Evolutionary conservation across 2,888 invertebrate species (phyloP), one percentile per base, ranked within the genome.

Genomic region (Hyalella azteca): DNA sequence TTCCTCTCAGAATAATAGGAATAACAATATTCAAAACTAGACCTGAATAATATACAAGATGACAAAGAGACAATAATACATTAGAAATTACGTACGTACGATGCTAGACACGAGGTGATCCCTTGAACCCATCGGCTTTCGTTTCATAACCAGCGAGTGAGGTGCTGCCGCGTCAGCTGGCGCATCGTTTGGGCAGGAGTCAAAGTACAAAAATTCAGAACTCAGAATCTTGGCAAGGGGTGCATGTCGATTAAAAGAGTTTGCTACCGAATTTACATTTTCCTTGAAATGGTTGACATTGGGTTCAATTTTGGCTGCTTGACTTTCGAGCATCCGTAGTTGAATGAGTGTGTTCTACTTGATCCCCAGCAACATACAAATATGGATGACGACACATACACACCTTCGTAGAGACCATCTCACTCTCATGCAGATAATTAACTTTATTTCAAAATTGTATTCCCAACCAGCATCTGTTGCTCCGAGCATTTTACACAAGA

Each of bases 11-110:
- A 66, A 66, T 66, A 66, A 79, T 73, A 81, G 81, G 73, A 81
- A 81, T 81, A 83, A 81, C 79, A 80, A 83, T 83, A 81, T 80
- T 81, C 83, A 83, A 79, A 83, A 83, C 83, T 81, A 83, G 80
- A 81, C 79, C 76, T 80, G 79, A 81, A 83, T 80, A 81, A 83
- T 80, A 79, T 81, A 83, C 83, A 81, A 83, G 79, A 81, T 83
- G 81, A 83, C 83, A 80, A 83, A 83, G 83, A 81, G 79, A 81
- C 81, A 81, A 81, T 81, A 80, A 82, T 82, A 82, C 79, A 78
- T 79, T 78, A 82, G 79, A 82, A 82, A 79, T 77, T 79, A 78
- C 48, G 41, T 45, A 48, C 45, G 48, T 76, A 79, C 83, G 76
- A 80, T 80, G 78, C 81, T 83, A 80, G 80, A 81, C 80, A 79